Evolutionary conservation across 2,888 invertebrate species (phyloP).

Genomic region (Pedicia rivosa): DNA sequence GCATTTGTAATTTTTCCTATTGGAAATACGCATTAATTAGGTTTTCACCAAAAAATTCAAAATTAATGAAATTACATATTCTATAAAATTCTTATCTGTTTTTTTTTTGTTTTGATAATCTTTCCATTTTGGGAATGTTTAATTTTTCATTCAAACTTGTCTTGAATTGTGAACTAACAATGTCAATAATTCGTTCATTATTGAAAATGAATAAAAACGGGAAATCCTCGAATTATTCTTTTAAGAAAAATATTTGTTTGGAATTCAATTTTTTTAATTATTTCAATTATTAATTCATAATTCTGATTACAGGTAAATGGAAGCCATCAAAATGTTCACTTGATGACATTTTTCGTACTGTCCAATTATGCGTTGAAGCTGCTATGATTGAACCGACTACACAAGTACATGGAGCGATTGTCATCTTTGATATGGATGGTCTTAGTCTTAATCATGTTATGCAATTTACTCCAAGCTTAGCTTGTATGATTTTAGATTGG

Average conservation of each 20-base stretch:
- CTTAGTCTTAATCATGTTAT: constrained; percentile 52
- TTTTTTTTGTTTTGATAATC: too few relatives aligned
- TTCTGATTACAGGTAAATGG: constrained; percentile 44
- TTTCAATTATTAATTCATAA: constrained; percentile 2
- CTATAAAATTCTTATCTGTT: too few relatives aligned
- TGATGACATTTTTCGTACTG: constrained; percentile 49
- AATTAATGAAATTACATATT: too few relatives aligned
- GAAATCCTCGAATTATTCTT: neutral
- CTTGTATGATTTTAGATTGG: constrained; percentile 54
- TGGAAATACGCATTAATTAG: too few relatives aligned
- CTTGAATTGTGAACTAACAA: too few relatives aligned
- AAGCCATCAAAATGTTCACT: constrained; percentile 51
- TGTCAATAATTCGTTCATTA: too few relatives aligned
- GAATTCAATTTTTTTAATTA: neutral
- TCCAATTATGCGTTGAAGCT: constrained; percentile 52
- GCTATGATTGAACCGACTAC: constrained; percentile 65
- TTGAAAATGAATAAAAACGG: neutral
- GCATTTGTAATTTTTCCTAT: too few relatives aligned
- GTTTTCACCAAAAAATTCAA: too few relatives aligned
- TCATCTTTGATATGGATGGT: constrained; percentile 62
- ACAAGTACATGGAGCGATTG: constrained; percentile 58
- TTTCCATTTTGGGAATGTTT: too few relatives aligned
- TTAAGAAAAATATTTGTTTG: neutral
- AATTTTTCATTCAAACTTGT: too few relatives aligned
- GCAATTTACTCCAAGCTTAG: constrained; percentile 65